These are phyloP conservation scores for Botia kubotai DNA, from an alignment of 2,797 vertebrate species.

Conservation along the genomic window DNA sequence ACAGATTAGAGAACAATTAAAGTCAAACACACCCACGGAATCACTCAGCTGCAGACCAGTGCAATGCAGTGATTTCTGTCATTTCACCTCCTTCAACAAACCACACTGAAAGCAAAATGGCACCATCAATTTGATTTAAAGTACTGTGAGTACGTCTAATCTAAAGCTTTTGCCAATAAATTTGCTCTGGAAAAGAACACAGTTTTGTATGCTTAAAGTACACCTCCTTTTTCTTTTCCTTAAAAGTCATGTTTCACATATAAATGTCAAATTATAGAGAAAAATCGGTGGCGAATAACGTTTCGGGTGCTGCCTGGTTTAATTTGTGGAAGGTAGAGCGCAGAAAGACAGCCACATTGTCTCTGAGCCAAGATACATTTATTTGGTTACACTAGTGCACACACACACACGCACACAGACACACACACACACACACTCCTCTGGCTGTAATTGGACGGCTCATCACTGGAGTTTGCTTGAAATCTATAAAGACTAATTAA, in stretches of 20 bases:
- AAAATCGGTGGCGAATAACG: background rate
- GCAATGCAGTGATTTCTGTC: background rate
- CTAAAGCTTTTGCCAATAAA: too few relatives aligned
- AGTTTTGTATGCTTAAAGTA: too few relatives aligned
- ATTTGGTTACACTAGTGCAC: background rate
- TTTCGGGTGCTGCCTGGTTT: background rate
- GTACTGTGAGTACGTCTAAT: background rate
- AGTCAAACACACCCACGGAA: background rate
- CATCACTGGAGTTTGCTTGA: conserved; percentile 10
- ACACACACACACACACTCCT: background rate
- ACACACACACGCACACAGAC: background rate
- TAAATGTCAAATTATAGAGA: background rate
- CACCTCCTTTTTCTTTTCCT: too few relatives aligned
- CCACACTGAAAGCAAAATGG: background rate
- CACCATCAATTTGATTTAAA: background rate
- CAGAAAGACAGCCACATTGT: background rate
- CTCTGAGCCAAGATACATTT: background rate
- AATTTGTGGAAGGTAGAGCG: background rate
- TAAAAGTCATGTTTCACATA: background rate
- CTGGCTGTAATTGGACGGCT: conserved; percentile 13
- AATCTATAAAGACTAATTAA: conserved; percentile 51
- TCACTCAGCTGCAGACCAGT: background rate
- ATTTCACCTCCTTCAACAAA: background rate
- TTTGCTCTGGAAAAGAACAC: too few relatives aligned
- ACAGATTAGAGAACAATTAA: background rate